Percentiles rank a stretch among this genome's conserved stretches.
Evolutionary conservation across 23 tunicate genomes (phyloP).

Genomic region (Halocynthia roretzi): DNA sequence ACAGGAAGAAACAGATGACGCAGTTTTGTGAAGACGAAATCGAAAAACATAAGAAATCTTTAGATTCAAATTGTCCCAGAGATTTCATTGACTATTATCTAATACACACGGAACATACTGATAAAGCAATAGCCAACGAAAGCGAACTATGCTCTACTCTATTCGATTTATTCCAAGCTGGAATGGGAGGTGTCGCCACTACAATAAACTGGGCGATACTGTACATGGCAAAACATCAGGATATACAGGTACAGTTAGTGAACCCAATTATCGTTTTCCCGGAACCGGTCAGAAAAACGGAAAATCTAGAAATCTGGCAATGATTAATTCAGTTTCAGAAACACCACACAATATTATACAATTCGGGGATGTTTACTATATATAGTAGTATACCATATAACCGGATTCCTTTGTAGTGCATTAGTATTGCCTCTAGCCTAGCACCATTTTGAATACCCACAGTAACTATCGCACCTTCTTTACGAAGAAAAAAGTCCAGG

Average conservation of each 20-base stretch:
- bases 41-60: conserved; percentile 6
- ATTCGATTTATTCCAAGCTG: conserved; percentile 29
- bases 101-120: conserved; percentile 1
- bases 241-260: conserved; percentile 3
- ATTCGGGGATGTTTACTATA: no score
- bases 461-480: no score
- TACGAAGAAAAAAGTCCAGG: conserved; percentile 9
- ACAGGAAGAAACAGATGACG: background rate
- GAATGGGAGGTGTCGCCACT: conserved; percentile 19
- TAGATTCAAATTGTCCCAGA: conserved; percentile 17
- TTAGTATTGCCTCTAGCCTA: no score
- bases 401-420: background rate
- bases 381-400: background rate
- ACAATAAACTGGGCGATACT: conserved; percentile 31
- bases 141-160: background rate
- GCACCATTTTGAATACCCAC: no score
- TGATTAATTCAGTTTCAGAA: no score
- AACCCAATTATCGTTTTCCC: no score
- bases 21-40: conserved; percentile 16
- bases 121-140: background rate
- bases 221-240: conserved; percentile 19
- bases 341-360: no score
- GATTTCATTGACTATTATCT: conserved; percentile 31
- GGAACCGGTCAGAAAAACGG: no score
- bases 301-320: no score